These are phyloP conservation scores for Choristoneura rosaceana DNA, from an alignment of 2,888 invertebrate genomes.

Conservation along the genomic window DNA sequence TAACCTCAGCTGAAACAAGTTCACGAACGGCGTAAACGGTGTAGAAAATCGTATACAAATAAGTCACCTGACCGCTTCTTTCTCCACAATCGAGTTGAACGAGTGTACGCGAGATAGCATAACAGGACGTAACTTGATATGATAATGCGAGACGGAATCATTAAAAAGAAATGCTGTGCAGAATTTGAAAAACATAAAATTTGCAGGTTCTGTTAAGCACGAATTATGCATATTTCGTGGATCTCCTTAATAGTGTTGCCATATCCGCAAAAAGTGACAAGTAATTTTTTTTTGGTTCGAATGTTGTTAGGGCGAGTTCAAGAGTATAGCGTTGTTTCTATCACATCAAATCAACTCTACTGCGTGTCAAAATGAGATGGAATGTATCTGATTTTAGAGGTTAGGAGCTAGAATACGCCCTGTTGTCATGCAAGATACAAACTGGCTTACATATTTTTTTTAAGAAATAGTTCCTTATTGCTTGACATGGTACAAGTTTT, in stretches of 20 bases:
- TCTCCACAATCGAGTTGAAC: slow-evolving; percentile 32
- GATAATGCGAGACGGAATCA: slow-evolving; percentile 7
- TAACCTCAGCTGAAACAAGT: slow-evolving; percentile 38
- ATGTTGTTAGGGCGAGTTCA: no score
- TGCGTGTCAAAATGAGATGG: no score
- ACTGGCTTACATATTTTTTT: neutral
- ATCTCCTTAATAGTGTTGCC: no score
- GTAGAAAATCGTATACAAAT: slow-evolving; percentile 42
- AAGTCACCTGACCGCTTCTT: slow-evolving; percentile 41
- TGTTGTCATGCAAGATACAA: no score
- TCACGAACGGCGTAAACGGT: slow-evolving; percentile 32
- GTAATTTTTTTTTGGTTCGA: no score
- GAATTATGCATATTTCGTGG: no score
- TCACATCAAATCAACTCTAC: no score
- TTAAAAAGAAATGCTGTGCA: neutral
- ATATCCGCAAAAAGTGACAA: no score
- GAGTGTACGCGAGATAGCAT: slow-evolving; percentile 20
- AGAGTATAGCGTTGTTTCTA: no score
- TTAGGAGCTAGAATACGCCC: no score
- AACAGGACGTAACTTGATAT: slow-evolving; percentile 22
- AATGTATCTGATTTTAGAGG: no score
- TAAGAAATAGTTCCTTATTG: slow-evolving; percentile 3
- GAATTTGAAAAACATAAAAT: neutral
- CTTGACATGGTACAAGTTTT: neutral
- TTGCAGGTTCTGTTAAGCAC: no score